These are phyloP conservation scores for Silurus asotus DNA, from an alignment of 2,113 vertebrate species.

Conservation along the genomic window DNA sequence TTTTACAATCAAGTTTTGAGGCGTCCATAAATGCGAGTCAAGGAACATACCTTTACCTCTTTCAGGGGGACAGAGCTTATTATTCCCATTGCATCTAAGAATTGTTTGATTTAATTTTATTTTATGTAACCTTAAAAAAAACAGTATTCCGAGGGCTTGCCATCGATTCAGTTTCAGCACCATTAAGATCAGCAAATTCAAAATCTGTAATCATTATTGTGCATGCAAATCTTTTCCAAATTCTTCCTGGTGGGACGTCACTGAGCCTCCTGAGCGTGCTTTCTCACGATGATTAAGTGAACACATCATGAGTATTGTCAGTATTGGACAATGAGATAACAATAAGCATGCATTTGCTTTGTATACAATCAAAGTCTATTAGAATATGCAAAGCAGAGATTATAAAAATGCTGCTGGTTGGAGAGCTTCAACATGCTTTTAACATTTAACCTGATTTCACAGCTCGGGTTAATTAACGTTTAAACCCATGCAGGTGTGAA, in stretches of 20 bases:
- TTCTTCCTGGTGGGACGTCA: too few species aligned
- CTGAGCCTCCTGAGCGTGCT: too few species aligned
- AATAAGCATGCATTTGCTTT: too few species aligned
- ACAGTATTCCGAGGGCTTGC: neutral
- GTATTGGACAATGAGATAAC: too few species aligned
- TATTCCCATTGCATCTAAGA: neutral
- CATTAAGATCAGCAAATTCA: neutral
- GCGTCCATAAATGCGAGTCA: neutral
- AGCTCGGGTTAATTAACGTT: neutral
- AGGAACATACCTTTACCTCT: neutral
- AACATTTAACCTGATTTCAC: conserved; percentile 3
- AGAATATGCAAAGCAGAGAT: neutral
- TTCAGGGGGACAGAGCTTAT: neutral
- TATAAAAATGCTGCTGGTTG: neutral
- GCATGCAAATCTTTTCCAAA: neutral
- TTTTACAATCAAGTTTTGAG: neutral
- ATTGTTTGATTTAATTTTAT: too few species aligned
- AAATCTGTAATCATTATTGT: neutral
- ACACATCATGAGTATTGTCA: too few species aligned
- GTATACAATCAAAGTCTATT: neutral
- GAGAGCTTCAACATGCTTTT: neutral
- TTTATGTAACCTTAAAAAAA: too few species aligned
- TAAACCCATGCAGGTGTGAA: neutral
- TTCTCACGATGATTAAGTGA: too few species aligned
- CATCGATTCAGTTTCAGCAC: neutral